A percentile compares a stretch with the other conserved stretches of the same genome.
phyloP scores from a whole-genome alignment of 2,888 invertebrate species.

The Tipula vernalis region DNA sequence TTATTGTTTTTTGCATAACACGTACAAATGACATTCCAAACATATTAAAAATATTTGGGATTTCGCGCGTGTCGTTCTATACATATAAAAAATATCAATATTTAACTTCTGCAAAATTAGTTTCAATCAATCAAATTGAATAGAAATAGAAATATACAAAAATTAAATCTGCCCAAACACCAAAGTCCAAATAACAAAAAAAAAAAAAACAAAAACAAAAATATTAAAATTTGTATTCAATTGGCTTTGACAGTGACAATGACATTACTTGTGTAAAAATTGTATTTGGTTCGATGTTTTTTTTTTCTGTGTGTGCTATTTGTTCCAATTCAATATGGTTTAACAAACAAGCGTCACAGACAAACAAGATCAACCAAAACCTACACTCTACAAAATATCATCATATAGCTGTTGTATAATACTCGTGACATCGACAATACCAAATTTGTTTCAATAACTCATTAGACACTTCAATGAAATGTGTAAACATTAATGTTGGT shows the following conservation, averaged over 20 bases:
- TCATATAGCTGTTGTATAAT: background rate
- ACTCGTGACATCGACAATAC: background rate
- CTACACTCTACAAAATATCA: background rate
- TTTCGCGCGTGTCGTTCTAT: background rate
- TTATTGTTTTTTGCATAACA: background rate
- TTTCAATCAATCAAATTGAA: background rate
- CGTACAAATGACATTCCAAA: background rate
- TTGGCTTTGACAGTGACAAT: background rate
- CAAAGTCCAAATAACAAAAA: background rate
- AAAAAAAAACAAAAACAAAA: background rate
- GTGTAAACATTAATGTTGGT: background rate
- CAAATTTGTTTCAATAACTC: background rate
- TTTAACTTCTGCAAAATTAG: background rate
- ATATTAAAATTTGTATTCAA: background rate
- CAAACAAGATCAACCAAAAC: background rate
- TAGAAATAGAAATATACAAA: background rate
- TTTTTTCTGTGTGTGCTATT: background rate
- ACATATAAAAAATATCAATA: background rate
- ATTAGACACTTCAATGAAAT: background rate
- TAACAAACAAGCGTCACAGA: background rate
- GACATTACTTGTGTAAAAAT: no score
- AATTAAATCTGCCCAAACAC: background rate
- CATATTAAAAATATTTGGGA: background rate
- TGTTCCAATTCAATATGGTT: background rate
- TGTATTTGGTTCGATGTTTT: no score